Conservation (phyloP, 1,140 invertebrate species). For the Mizuhopecten yessoensis region DNA sequence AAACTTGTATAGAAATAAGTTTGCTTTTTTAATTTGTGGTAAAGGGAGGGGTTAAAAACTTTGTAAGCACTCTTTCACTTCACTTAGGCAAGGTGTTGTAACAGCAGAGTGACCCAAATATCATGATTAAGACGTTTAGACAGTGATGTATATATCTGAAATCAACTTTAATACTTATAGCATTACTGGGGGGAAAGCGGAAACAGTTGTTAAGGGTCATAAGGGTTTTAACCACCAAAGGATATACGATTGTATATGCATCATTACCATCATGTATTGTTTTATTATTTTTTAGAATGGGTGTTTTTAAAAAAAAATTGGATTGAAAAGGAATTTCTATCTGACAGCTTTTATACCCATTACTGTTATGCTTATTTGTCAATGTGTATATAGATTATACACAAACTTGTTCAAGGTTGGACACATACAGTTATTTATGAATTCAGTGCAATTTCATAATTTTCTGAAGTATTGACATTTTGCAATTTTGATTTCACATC, state of each 20-base stretch:
- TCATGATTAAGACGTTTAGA: no score
- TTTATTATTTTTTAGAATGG: neutral
- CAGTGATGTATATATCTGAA: no score
- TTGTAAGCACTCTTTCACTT: no score
- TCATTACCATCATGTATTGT: neutral
- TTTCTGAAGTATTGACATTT: neutral
- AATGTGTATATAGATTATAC: neutral
- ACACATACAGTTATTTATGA: neutral
- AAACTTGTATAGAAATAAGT: no score
- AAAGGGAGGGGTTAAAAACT: no score
- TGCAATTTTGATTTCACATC: no score
- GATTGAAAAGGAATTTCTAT: constrained; percentile 35
- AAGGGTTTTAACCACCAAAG: neutral
- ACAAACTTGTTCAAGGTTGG: neutral
- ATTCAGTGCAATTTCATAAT: neutral
- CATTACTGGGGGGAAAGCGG: neutral
- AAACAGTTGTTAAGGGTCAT: neutral
- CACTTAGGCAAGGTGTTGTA: no score
- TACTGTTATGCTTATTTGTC: neutral
- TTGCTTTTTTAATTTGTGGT: no score
- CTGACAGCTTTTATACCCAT: neutral
- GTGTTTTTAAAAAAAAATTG: neutral
- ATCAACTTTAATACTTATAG: neutral
- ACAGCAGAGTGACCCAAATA: no score
- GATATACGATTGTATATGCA: neutral